Percentiles rank a stretch among this genome's conserved stretches.
Conservation (phyloP, 2,888 invertebrate genomes). For the Rosalia funebris region DNA sequence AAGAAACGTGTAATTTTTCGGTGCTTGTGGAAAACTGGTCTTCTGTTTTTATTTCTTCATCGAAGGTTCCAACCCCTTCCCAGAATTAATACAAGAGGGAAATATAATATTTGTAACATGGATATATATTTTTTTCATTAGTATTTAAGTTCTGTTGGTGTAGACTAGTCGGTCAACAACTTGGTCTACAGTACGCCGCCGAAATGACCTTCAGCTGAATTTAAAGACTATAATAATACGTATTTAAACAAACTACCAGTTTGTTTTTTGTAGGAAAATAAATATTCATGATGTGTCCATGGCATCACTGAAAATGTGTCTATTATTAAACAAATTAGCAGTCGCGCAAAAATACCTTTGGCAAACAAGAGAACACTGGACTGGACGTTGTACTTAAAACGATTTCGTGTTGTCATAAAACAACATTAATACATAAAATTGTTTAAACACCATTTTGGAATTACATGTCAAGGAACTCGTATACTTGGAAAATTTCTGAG, state of each 20-base stretch:
- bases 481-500: conserved; percentile 3
- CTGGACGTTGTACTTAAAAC: not conserved
- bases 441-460: conserved; percentile 11
- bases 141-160: too few species aligned
- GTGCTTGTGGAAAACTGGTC: too few species aligned
- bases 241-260: not conserved
- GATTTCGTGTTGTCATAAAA: not conserved
- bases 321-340: not conserved
- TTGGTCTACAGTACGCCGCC: too few species aligned
- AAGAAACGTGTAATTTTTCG: too few species aligned
- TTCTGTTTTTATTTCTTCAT: too few species aligned
- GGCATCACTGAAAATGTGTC: not conserved
- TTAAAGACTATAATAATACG: too few species aligned
- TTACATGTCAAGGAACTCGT: conserved; percentile 12
- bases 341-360: not conserved
- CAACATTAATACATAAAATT: conserved; percentile 11
- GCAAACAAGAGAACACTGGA: not conserved
- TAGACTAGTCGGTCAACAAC: too few species aligned
- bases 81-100: too few species aligned
- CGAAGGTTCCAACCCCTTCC: too few species aligned
- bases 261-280: not conserved
- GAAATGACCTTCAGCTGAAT: too few species aligned
- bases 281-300: not conserved
- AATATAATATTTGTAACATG: too few species aligned
- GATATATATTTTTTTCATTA: too few species aligned